Evolutionary conservation across 2,113 vertebrate species (phyloP), one percentile per base, ranked within the genome.

Genomic region (cattle (Bos taurus)): DNA sequence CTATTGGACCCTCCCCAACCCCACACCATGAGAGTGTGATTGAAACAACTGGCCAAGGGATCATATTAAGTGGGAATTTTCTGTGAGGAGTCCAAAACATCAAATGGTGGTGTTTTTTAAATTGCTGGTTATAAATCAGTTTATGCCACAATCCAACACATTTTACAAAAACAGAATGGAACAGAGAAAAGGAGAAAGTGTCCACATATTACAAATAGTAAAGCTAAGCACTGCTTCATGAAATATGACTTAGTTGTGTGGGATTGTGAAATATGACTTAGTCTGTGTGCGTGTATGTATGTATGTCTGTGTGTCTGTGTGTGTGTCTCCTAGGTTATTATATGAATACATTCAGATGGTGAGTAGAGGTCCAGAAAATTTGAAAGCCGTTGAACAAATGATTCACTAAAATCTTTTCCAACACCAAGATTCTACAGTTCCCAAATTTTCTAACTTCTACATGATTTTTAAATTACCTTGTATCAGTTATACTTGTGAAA

Each of bases 381-480:
- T 82, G 26, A 94, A 90, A 91, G 19, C 25, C 36, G 25, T 67
- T 71, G 9, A 64, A 80, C 64, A 50, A 88, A 82, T 88, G n/a
- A 88, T 23, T 26, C 50, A 57, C 36, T 94, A 83, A 87, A 23
- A 96, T 67, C 48, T 95, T 94, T 86, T 95, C 13, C 14, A 62
- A 92, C 25, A 82, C 40, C 40, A n/a, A 71, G 16, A 91, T 52
- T 6, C 56, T n/a, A 67, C 4, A 64, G 40, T 64, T 90, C 3
- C 77, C 48, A 88, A 64, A n/a, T 60, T 52, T 95, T 88, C n/a
- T 91, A 83, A 77, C 87, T 83, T 91, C 17, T 80, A n/a, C 57
- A 25, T 50, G n/a, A 82, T 85, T 96, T 96, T 91, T 36, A 95
- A 95, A 54, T 84, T 56, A 90, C 78, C 78, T 57, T 95, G 6